Evolutionary conservation across 2,888 invertebrate genomes (phyloP).

Genomic region (Argyra leucocephala): DNA sequence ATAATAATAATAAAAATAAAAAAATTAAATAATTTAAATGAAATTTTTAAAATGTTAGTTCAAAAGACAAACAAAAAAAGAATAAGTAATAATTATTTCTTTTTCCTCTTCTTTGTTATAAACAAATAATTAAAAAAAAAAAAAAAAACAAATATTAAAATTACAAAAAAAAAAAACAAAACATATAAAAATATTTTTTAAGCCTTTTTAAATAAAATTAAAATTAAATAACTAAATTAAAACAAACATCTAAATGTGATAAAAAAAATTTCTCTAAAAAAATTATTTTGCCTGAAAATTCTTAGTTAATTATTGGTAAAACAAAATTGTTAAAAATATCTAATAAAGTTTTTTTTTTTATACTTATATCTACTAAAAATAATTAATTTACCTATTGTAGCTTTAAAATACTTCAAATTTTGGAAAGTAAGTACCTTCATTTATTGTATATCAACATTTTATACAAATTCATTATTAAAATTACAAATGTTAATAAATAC

Average conservation of each 20-base stretch:
- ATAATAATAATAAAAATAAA: not conserved
- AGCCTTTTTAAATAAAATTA: not conserved
- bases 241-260: not conserved
- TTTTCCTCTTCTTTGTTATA: slow-evolving; percentile 4
- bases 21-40: not conserved
- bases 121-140: not conserved
- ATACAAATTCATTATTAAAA: too few species aligned
- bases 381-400: too few species aligned
- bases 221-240: not conserved
- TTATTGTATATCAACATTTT: too few species aligned
- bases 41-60: not conserved
- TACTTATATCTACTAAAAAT: too few species aligned
- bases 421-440: too few species aligned
- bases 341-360: too few species aligned
- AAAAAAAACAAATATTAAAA: not conserved
- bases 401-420: too few species aligned
- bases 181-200: not conserved
- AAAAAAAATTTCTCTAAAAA: not conserved
- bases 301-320: not conserved
- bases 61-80: not conserved
- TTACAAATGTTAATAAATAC: too few species aligned
- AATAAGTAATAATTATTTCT: not conserved
- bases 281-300: not conserved
- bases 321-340: too few species aligned
- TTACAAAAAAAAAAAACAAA: not conserved